A percentile compares a stretch with the other conserved stretches of the same genome.
Evolutionary conservation across 2,888 invertebrate genomes (phyloP).

Genomic region (Dryomyza anilis): DNA sequence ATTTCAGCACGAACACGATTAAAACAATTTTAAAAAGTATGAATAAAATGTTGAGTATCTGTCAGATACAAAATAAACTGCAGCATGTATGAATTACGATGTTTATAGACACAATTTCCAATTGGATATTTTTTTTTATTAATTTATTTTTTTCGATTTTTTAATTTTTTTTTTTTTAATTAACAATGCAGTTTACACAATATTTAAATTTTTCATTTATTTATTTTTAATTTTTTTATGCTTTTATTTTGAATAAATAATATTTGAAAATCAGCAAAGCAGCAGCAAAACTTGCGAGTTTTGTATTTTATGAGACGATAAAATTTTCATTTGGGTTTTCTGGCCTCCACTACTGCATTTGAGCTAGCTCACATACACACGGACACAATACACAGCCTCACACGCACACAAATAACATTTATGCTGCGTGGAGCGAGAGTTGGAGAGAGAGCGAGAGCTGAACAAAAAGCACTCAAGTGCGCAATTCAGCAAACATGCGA

Average conservation of each 20-base stretch:
- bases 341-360: too few species aligned
- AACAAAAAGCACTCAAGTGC: not conserved
- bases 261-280: too few species aligned
- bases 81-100: too few species aligned
- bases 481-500: not conserved
- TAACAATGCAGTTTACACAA: not conserved
- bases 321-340: too few species aligned
- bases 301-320: too few species aligned
- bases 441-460: not conserved
- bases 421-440: too few species aligned
- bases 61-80: too few species aligned
- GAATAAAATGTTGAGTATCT: too few species aligned
- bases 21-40: too few species aligned
- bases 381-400: not conserved
- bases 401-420: not conserved
- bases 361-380: constrained; percentile 6
- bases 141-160: not conserved
- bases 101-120: not conserved
- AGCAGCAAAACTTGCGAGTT: too few species aligned
- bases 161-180: not conserved
- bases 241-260: too few species aligned
- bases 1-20: too few species aligned
- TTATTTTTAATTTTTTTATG: not conserved
- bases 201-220: not conserved
- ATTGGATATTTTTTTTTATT: not conserved